Percentiles rank a stretch among this genome's conserved stretches.
phyloP scores from a whole-genome alignment of 2,888 invertebrate genomes.

The Clunio marinus region DNA sequence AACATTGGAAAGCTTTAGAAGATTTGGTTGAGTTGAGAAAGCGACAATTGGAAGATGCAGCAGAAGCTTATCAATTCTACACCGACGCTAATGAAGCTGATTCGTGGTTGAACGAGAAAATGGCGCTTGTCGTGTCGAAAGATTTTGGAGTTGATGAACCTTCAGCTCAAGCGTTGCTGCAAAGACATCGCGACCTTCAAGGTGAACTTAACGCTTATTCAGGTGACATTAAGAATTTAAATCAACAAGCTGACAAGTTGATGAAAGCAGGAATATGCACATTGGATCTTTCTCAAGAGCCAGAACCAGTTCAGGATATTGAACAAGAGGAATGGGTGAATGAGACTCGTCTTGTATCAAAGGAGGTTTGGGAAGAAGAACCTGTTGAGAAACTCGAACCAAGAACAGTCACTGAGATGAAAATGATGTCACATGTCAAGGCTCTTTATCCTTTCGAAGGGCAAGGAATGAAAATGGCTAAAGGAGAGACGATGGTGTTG shows the following conservation, averaged over 20 bases:
- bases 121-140: conserved; percentile 79
- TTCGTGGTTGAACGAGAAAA: conserved; percentile 95
- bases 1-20: conserved; percentile 86
- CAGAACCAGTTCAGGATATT: conserved; percentile 57
- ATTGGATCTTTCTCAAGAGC: conserved; percentile 58
- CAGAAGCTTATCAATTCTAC: conserved; percentile 93
- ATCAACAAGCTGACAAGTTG: conserved; percentile 72
- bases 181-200: conserved; percentile 80
- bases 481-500: conserved; percentile 89
- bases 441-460: conserved; percentile 87
- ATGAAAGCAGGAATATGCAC: conserved; percentile 68
- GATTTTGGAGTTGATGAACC: conserved; percentile 93
- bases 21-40: conserved; percentile 71
- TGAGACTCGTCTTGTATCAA: conserved; percentile 77
- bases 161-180: conserved; percentile 80
- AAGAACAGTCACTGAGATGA: conserved; percentile 79
- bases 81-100: conserved; percentile 97
- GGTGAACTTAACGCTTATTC: conserved; percentile 85
- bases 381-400: conserved; percentile 79
- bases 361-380: conserved; percentile 91
- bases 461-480: conserved; percentile 85
- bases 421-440: conserved; percentile 80
- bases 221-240: conserved; percentile 77
- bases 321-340: conserved; percentile 72
- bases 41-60: conserved; percentile 77